These are phyloP conservation scores for Cistogaster globosa DNA, from an alignment of 2,888 invertebrate genomes.

Conservation along the genomic window DNA sequence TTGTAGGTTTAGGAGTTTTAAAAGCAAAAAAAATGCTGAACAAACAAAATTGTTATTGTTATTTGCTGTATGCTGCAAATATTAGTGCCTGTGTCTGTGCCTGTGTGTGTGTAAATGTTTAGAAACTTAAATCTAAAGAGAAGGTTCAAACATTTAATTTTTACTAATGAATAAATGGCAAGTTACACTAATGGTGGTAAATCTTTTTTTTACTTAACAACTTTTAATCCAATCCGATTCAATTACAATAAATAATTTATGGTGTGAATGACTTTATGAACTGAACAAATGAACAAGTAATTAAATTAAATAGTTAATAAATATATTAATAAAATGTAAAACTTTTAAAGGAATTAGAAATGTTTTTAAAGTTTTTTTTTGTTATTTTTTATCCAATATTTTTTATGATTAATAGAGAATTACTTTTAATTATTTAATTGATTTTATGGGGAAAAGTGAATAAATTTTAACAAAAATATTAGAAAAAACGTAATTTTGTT, in stretches of 20 bases:
- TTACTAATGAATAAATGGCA: slow-evolving; percentile 63
- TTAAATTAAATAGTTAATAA: too few species aligned
- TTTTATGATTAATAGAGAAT: too few species aligned
- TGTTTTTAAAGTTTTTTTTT: too few species aligned
- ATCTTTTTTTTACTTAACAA: slow-evolving; percentile 1
- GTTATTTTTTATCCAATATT: too few species aligned
- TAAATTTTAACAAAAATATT: too few species aligned
- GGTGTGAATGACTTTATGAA: neutral
- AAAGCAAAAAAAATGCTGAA: slow-evolving; percentile 10
- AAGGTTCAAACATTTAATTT: slow-evolving; percentile 64
- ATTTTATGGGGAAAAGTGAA: too few species aligned
- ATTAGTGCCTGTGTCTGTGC: neutral
- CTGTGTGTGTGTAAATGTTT: neutral
- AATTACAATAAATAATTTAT: neutral
- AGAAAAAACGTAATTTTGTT: too few species aligned
- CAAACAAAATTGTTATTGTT: slow-evolving; percentile 11
- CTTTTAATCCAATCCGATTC: neutral
- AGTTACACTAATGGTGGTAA: slow-evolving; percentile 26
- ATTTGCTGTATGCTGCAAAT: slow-evolving; percentile 1
- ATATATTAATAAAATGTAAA: too few species aligned
- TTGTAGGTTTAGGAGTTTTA: slow-evolving; percentile 16
- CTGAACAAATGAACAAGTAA: neutral
- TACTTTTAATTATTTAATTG: too few species aligned
- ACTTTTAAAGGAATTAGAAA: too few species aligned
- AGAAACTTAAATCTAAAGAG: slow-evolving; percentile 45